A percentile compares a stretch with the other conserved stretches of the same genome.
Conservation (phyloP, 2,113 vertebrate genomes). For the Glaucomys volans region DNA sequence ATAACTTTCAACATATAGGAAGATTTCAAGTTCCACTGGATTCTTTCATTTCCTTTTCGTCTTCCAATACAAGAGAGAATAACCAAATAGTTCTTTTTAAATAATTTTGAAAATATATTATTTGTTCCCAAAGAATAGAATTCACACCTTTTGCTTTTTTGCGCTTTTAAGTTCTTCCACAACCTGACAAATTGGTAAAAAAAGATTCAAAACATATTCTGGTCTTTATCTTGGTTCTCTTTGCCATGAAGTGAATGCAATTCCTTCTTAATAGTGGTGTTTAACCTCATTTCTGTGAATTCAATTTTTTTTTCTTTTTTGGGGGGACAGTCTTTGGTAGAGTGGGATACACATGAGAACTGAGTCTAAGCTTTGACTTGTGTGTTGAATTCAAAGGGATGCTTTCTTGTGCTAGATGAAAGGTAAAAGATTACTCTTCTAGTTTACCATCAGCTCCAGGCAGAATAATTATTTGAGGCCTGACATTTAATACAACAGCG, state of each 20-base stretch:
- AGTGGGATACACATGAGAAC: not conserved
- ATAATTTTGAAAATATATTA: not conserved
- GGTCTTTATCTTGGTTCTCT: not conserved
- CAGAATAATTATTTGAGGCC: not conserved
- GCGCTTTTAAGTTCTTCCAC: not conserved
- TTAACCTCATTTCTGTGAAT: not conserved
- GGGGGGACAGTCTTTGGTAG: not conserved
- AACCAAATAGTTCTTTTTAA: not conserved
- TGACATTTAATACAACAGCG: slow-evolving; percentile 46
- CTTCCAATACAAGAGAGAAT: slow-evolving; percentile 36
- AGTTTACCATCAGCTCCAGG: not conserved
- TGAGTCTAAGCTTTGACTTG: not conserved
- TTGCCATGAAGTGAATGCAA: not conserved
- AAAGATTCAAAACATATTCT: not conserved
- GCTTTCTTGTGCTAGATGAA: not conserved
- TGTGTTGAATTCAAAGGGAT: not conserved
- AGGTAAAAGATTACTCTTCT: not conserved
- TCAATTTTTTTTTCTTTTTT: not conserved
- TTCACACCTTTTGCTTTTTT: not conserved
- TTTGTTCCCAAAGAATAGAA: not conserved
- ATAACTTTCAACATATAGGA: not conserved
- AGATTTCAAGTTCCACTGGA: not conserved
- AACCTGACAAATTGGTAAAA: not conserved
- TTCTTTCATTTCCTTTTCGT: not conserved
- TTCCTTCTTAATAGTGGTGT: not conserved